A percentile compares a stretch with the other conserved stretches of the same genome.
phyloP scores from a whole-genome alignment of 2,113 vertebrate genomes.

The Paedocypris sp. region DNA sequence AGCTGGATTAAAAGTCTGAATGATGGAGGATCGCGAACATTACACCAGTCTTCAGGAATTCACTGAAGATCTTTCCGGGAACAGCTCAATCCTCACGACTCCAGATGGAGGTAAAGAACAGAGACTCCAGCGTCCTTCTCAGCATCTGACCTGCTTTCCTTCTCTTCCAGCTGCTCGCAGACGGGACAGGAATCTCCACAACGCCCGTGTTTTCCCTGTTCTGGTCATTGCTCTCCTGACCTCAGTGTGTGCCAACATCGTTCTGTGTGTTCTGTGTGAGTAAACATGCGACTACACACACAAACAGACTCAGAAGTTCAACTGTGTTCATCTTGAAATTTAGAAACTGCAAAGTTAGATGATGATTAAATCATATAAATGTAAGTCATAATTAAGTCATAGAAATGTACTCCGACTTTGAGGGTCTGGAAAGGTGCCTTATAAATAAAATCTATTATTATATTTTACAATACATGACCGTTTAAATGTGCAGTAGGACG shows the following conservation, averaged over 20 bases:
- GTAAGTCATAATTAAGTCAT: too few species aligned
- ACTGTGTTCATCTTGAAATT: too few species aligned
- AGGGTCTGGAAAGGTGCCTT: too few species aligned
- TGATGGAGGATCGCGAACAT: slow-evolving; percentile 41
- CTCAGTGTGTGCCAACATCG: slow-evolving; percentile 42
- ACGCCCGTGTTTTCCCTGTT: slow-evolving; percentile 34
- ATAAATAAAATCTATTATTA: too few species aligned
- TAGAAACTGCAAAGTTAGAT: too few species aligned
- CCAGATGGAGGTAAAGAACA: not conserved
- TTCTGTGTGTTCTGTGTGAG: slow-evolving; percentile 43
- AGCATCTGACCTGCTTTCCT: slow-evolving; percentile 19
- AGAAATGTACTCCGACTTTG: too few species aligned
- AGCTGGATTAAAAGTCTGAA: not conserved
- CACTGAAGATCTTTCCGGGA: slow-evolving; percentile 33
- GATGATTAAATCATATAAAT: too few species aligned
- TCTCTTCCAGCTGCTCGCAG: slow-evolving; percentile 43
- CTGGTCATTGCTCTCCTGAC: slow-evolving; percentile 47
- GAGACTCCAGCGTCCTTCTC: slow-evolving; percentile 1
- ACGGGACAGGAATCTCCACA: slow-evolving; percentile 37
- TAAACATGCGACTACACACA: slow-evolving; percentile 9
- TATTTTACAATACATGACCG: too few species aligned
- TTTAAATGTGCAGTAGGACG: too few species aligned
- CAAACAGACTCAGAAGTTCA: too few species aligned
- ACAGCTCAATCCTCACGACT: slow-evolving; percentile 26
- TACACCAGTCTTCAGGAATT: slow-evolving; percentile 46